phyloP scores from a whole-genome alignment of 92 coral and sea anemone genomes.

The Micromussa lordhowensis region DNA sequence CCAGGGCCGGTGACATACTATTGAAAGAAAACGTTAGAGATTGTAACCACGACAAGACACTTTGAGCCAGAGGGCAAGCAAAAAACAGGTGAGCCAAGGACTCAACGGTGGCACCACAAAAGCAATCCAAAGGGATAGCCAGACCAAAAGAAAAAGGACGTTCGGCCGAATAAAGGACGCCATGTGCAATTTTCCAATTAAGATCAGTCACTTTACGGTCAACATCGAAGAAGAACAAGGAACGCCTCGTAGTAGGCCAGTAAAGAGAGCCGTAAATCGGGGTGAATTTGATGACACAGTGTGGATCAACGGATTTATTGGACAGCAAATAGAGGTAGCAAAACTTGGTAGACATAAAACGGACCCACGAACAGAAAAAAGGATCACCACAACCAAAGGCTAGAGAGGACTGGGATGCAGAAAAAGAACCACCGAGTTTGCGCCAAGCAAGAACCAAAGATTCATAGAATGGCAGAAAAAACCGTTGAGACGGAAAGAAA shows the following conservation, averaged over 20 bases:
- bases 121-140: neutral
- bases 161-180: constrained; percentile 22
- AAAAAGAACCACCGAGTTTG: constrained; percentile 1
- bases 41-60: constrained; percentile 24
- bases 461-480: constrained; percentile 15
- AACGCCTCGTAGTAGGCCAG: constrained; percentile 25
- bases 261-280: neutral
- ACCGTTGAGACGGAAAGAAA: neutral
- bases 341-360: neutral
- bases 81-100: neutral
- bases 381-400: too few relatives aligned
- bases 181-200: constrained; percentile 52
- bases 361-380: too few relatives aligned
- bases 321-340: neutral
- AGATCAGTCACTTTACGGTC: constrained; percentile 7
- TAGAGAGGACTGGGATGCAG: too few relatives aligned
- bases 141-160: constrained; percentile 30
- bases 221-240: neutral
- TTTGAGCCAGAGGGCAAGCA: constrained; percentile 23
- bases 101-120: constrained; percentile 7
- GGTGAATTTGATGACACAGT: neutral
- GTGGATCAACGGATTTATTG: neutral
- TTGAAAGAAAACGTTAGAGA: neutral
- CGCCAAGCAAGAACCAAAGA: constrained; percentile 9
- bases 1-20: neutral